Conservation (phyloP, 2,888 invertebrate genomes). For the Hartigia nigra region DNA sequence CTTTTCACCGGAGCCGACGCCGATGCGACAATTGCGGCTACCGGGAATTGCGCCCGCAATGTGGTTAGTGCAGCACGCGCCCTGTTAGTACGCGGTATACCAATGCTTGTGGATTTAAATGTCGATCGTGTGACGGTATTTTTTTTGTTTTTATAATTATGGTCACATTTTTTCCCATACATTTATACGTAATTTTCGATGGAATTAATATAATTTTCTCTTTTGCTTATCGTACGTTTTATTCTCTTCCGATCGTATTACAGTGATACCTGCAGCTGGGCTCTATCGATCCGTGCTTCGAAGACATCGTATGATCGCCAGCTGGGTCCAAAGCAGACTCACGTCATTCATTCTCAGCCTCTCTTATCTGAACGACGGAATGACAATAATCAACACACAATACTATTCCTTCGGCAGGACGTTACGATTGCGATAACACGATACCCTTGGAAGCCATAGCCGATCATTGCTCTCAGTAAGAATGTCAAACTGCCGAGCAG, state of each 20-base stretch:
- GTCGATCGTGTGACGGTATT: neutral
- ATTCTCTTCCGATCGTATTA: neutral
- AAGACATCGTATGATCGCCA: neutral
- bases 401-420: constrained; percentile 8
- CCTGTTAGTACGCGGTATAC: neutral
- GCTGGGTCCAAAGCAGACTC: neutral
- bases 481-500: neutral
- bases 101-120: neutral
- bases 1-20: neutral
- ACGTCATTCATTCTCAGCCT: neutral
- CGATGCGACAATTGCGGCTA: constrained; percentile 20
- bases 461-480: neutral
- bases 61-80: constrained; percentile 25
- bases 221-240: neutral
- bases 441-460: neutral
- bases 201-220: neutral
- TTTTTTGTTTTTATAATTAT: neutral
- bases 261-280: neutral
- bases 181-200: neutral
- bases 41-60: constrained; percentile 22
- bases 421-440: neutral
- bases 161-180: neutral
- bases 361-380: constrained; percentile 30
- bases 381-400: constrained; percentile 43
- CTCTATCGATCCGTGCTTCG: neutral